Percentiles rank a stretch among this genome's conserved stretches.
Conservation (phyloP, 2,113 vertebrate genomes). For the Pangasianodon gigas region DNA sequence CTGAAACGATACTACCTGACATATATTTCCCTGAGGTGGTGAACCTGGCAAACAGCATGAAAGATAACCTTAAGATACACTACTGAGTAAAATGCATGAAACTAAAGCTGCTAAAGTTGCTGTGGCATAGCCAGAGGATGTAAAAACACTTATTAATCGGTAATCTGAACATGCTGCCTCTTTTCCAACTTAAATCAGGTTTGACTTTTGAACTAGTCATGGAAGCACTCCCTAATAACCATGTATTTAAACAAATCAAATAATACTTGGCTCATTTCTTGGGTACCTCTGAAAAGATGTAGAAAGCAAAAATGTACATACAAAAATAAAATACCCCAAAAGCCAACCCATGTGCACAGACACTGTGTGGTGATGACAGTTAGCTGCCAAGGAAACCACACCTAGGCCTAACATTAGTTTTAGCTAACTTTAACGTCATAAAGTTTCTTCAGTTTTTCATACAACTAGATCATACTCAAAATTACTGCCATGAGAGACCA, state of each 20-base stretch:
- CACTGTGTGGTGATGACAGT: not conserved
- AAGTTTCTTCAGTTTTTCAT: not conserved
- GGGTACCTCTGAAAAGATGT: not conserved
- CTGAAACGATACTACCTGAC: conserved; percentile 31
- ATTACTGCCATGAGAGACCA: not conserved
- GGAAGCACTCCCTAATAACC: not conserved
- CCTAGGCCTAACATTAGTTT: not conserved
- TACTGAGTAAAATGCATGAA: conserved; percentile 25
- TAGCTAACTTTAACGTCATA: not conserved
- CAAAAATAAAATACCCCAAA: not conserved
- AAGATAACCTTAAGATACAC: not conserved
- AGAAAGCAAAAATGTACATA: not conserved
- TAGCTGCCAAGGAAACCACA: not conserved
- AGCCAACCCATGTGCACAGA: not conserved
- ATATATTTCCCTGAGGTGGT: conserved; percentile 27
- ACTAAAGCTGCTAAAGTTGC: conserved; percentile 25
- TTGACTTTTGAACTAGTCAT: not conserved
- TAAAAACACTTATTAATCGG: conserved; percentile 19
- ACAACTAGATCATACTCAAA: not conserved
- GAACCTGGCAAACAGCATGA: conserved; percentile 15
- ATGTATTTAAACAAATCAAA: not conserved
- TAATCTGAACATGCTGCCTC: not conserved
- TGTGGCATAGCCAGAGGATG: not conserved
- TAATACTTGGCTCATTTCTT: not conserved
- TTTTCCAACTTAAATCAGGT: not conserved